A percentile compares a stretch with the other conserved stretches of the same genome.
Conservation (phyloP, 23 tunicate species). For the Botrylloides violaceus region DNA sequence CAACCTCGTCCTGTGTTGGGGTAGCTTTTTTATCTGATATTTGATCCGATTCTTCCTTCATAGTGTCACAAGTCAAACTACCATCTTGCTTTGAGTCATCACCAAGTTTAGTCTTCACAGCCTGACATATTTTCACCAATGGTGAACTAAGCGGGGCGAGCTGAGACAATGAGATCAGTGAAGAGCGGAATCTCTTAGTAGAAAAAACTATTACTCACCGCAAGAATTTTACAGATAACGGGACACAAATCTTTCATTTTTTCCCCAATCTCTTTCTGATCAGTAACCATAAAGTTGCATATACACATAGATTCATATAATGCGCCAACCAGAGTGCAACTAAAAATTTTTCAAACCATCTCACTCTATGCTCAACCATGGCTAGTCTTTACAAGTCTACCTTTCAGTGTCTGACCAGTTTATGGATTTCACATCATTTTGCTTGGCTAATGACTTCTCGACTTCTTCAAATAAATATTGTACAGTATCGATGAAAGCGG, state of each 20-base stretch:
- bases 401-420: slow-evolving; percentile 20
- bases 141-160: not conserved
- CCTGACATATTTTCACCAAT: not conserved
- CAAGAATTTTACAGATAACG: not conserved
- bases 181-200: too few relatives aligned
- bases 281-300: slow-evolving; percentile 10
- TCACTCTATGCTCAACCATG: too few relatives aligned
- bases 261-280: not conserved
- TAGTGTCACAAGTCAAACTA: too few relatives aligned
- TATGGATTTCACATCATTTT: not conserved
- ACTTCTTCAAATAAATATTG: slow-evolving; percentile 5
- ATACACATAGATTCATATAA: slow-evolving; percentile 20
- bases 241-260: not conserved
- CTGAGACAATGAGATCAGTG: too few relatives aligned
- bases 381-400: too few relatives aligned
- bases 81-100: too few relatives aligned
- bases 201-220: too few relatives aligned
- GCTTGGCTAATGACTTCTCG: not conserved
- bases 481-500: slow-evolving; percentile 3
- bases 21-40: too few relatives aligned
- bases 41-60: too few relatives aligned
- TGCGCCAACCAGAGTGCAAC: slow-evolving; percentile 1
- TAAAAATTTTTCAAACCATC: not conserved
- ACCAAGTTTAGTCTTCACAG: not conserved
- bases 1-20: too few relatives aligned